Base-by-base conservation (phyloP, 2,113 vertebrate species). In the Daboia siamensis region DNA sequence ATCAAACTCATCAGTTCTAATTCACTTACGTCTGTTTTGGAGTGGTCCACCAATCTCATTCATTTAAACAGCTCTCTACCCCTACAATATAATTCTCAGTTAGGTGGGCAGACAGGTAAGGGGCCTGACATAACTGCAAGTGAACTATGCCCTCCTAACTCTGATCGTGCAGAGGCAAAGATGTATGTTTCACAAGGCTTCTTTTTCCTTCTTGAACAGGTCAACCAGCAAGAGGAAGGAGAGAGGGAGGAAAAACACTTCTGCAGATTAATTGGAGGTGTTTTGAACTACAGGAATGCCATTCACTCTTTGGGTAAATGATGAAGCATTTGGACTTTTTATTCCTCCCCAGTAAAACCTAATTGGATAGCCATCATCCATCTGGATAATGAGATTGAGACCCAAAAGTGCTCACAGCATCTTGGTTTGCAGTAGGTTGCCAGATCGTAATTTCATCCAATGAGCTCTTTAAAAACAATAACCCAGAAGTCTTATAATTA, bases 1-100 rank as follows among this genome's bases (percentile, higher is more conserved):
- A 95, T 92, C 91, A 94, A 93, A 90, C 93, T 95, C 95, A 97
- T 96, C 95, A 96, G 86, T 96, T 95, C 80, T 97, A 97, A 97
- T 96, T 96, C 94, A 96, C 89, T 95, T 95, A 93, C 0, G 12
- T 87, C 91, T 94, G 86, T 95, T 94, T 91, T 91, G 88, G 95
- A 97, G 94, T 59, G 92, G 90, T 92, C 59, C 20, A 9, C 90
- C 90, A 93, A 39, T 94, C 92, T 97, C 94, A 90, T 97, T 96
- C 94, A 94, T 95, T 96, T 95, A 88, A 93, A 91, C 21, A 55
- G 91, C 87, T 93, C 96, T 95, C 94, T 88, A 29, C 44, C 91
- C 93, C 93, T 96, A 93, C 88, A 80, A 87, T 94, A 94, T 94
- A 92, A 94, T 95, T 97, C 94, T 94, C 94, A 97, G 94, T 97